These are phyloP conservation scores for Nemotelus nigrinus DNA, from an alignment of 2,888 invertebrate species.

Conservation along the genomic window DNA sequence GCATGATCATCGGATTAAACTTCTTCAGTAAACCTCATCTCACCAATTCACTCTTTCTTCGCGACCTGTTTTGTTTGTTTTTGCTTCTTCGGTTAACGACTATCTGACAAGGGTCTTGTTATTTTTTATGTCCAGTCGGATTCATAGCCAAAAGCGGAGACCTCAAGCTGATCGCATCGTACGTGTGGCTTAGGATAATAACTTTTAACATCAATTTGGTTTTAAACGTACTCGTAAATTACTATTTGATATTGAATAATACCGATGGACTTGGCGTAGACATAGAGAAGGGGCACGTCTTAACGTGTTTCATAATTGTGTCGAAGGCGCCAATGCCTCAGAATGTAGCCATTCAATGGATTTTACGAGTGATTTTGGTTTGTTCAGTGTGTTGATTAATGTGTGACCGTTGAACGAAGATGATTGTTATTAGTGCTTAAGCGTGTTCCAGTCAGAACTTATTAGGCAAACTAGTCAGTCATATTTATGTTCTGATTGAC, in stretches of 20 bases:
- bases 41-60: constrained; percentile 4
- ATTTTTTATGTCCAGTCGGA: constrained; percentile 34
- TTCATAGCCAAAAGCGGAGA: constrained; percentile 19
- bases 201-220: constrained; percentile 46
- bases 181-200: constrained; percentile 43
- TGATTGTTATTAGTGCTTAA: constrained; percentile 2
- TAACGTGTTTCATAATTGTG: constrained; percentile 30
- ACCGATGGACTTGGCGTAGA: constrained; percentile 21
- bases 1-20: too few species aligned
- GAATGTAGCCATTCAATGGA: constrained; percentile 10
- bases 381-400: constrained; percentile 30
- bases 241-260: constrained; percentile 39
- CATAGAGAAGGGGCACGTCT: background rate
- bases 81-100: constrained; percentile 40
- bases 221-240: constrained; percentile 45
- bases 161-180: constrained; percentile 43
- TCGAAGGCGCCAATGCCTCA: constrained; percentile 27
- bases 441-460: too few species aligned
- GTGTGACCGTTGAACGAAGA: background rate
- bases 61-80: constrained; percentile 23
- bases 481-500: too few species aligned
- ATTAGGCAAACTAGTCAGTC: too few species aligned
- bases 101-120: constrained; percentile 45
- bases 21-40: too few species aligned
- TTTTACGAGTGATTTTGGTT: constrained; percentile 19